These are phyloP conservation scores for Elachura formosa DNA, from an alignment of 2,113 vertebrate species.

Conservation along the genomic window DNA sequence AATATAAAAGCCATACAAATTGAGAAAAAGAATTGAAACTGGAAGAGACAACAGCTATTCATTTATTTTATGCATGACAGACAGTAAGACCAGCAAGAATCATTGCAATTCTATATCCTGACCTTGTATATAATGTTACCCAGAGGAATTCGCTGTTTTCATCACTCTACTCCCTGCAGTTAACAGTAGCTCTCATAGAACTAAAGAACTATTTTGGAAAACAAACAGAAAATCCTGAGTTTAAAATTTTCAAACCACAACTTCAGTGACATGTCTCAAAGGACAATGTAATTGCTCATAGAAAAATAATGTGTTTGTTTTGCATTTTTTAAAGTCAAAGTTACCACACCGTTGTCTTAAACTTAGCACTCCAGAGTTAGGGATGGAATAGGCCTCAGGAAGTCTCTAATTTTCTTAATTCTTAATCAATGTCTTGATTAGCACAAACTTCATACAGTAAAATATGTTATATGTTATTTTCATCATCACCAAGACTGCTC, in stretches of 20 bases:
- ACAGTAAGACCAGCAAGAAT: not conserved
- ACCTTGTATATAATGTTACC: not conserved
- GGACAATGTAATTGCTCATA: not conserved
- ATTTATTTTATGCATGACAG: not conserved
- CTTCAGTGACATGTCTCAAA: not conserved
- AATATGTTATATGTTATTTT: not conserved
- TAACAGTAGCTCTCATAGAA: not conserved
- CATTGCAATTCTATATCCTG: not conserved
- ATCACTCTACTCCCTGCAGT: not conserved
- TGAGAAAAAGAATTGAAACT: not conserved
- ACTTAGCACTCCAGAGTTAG: not conserved
- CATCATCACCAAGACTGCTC: not conserved
- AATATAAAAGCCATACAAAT: not conserved
- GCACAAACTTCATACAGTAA: not conserved
- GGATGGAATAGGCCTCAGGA: not conserved
- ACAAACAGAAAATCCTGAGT: not conserved
- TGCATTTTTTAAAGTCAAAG: not conserved
- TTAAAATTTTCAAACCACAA: not conserved
- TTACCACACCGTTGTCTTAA: not conserved
- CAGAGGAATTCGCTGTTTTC: not conserved
- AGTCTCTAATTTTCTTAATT: not conserved
- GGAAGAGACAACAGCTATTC: not conserved
- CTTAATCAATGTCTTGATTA: not conserved
- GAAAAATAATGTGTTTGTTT: not conserved
- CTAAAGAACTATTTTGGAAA: not conserved